phyloP scores from a whole-genome alignment of 2,113 vertebrate genomes.

The Limanda limanda region DNA sequence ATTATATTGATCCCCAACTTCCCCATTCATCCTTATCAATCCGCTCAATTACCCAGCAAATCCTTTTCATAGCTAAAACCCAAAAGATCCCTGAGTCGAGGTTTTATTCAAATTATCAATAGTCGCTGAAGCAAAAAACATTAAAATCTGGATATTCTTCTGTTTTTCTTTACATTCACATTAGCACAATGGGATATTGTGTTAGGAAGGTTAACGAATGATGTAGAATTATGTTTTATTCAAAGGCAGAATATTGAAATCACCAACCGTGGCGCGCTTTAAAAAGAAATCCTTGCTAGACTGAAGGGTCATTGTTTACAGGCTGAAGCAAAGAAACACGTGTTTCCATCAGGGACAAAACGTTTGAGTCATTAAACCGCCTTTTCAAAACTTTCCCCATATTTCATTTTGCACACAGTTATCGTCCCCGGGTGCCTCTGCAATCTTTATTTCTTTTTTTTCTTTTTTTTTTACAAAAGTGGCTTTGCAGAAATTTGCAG shows the following conservation, averaged over 20 bases:
- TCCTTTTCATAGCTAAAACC: conserved; percentile 24
- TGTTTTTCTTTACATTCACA: neutral
- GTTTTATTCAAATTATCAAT: neutral
- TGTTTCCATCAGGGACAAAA: conserved; percentile 16
- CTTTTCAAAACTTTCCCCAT: conserved; percentile 6
- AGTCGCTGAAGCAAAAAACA: neutral
- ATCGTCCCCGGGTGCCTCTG: conserved; percentile 25
- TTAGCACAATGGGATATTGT: neutral
- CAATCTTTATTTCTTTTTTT: conserved; percentile 7
- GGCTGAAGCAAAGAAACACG: neutral
- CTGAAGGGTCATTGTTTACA: neutral
- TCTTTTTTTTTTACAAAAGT: conserved; percentile 1
- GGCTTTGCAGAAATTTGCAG: conserved; percentile 45
- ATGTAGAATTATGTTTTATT: conserved; percentile 17
- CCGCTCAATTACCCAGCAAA: conserved; percentile 55
- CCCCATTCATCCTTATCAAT: conserved; percentile 58
- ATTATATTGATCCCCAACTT: conserved; percentile 60
- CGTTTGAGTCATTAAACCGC: conserved; percentile 6
- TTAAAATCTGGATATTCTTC: neutral
- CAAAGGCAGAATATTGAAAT: neutral
- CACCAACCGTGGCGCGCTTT: neutral
- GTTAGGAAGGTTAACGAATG: neutral
- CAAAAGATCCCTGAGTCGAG: neutral
- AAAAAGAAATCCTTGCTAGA: conserved; percentile 2
- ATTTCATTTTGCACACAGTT: conserved; percentile 28